These are phyloP conservation scores for Gallinago undulata DNA, from an alignment of 2,113 vertebrate genomes.

Conservation along the genomic window DNA sequence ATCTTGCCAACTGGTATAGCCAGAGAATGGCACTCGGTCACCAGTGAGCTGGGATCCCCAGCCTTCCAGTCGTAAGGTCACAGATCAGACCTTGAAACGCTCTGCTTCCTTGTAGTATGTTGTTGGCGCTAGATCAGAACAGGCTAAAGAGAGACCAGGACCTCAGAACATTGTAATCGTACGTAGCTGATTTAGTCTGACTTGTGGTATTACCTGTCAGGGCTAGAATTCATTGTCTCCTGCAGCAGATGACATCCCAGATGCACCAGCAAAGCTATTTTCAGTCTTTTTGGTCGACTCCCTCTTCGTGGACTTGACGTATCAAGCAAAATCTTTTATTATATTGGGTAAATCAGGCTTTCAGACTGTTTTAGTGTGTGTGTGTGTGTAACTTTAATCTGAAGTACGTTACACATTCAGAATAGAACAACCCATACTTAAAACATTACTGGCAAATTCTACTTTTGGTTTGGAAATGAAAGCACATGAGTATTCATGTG, in stretches of 20 bases:
- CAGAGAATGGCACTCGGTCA: background rate
- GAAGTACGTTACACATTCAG: background rate
- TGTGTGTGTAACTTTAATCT: background rate
- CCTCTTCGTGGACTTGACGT: background rate
- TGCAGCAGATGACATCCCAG: background rate
- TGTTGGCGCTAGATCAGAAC: background rate
- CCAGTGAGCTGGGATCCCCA: background rate
- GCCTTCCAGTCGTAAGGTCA: background rate
- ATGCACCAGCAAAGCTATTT: background rate
- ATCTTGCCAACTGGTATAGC: background rate
- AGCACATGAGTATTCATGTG: background rate
- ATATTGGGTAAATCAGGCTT: background rate
- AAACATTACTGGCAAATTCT: background rate
- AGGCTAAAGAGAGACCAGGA: background rate
- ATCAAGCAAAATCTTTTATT: background rate
- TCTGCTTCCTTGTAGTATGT: background rate
- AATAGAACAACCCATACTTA: background rate
- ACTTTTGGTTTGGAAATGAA: background rate
- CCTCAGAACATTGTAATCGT: background rate
- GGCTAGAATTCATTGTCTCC: background rate
- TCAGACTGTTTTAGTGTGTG: background rate
- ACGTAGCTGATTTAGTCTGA: background rate
- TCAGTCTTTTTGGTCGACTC: background rate
- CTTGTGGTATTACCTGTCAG: background rate
- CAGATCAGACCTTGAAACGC: conserved; percentile 35